phyloP scores from a whole-genome alignment of 2,888 invertebrate species.

The Lordiphosa andalusiaca region DNA sequence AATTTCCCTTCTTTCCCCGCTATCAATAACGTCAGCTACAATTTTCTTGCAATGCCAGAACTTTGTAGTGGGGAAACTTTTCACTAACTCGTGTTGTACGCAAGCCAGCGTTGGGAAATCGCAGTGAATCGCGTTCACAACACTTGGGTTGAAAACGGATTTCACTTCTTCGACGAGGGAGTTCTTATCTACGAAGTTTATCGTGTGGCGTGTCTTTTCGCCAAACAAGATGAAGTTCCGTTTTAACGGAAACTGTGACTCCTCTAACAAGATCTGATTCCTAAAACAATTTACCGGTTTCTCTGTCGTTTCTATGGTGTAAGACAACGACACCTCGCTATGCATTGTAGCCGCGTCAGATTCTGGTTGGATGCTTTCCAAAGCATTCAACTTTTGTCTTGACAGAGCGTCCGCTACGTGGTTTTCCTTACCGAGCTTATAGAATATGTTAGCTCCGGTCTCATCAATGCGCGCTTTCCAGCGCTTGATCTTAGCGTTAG shows the following conservation, averaged over 20 bases:
- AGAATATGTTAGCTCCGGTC: too few relatives aligned
- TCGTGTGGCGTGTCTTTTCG: constrained; percentile 1
- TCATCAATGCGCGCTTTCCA: too few relatives aligned
- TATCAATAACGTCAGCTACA: constrained; percentile 4
- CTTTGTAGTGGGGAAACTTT: constrained; percentile 6
- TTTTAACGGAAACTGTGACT: constrained; percentile 2
- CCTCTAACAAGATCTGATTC: constrained; percentile 8
- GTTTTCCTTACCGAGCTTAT: too few relatives aligned
- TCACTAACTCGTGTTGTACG: constrained; percentile 9
- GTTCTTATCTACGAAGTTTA: constrained; percentile 3
- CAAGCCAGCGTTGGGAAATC: constrained; percentile 1
- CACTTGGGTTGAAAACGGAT: neutral
- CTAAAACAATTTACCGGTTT: constrained; percentile 9
- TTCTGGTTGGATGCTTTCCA: neutral
- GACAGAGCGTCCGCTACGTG: neutral
- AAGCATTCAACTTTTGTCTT: too few relatives aligned
- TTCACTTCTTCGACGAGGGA: neutral
- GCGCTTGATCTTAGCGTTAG: too few relatives aligned
- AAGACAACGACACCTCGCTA: constrained; percentile 1
- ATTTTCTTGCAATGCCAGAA: constrained; percentile 17
- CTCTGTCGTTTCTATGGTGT: constrained; percentile 5
- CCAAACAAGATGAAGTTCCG: constrained; percentile 5
- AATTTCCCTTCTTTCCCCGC: constrained; percentile 7
- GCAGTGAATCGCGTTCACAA: constrained; percentile 16
- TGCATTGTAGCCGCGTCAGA: constrained; percentile 1